A percentile compares a stretch with the other conserved stretches of the same genome.
These are phyloP conservation scores for Melangyna quadrimaculata DNA, from an alignment of 2,888 invertebrate species.

Conservation along the genomic window DNA sequence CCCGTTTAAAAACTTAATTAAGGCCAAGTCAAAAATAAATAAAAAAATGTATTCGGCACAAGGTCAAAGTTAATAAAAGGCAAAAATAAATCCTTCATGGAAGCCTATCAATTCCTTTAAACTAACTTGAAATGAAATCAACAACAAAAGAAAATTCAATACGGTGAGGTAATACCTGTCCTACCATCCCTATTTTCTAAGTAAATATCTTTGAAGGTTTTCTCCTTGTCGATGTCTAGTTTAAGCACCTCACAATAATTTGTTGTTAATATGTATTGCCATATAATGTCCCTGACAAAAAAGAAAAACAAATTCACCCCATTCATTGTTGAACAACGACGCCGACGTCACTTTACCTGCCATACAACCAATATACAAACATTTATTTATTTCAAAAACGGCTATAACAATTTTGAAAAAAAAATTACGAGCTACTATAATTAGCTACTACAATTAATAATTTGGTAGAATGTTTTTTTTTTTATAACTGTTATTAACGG, in stretches of 20 bases:
- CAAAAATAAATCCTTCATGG: constrained; percentile 20
- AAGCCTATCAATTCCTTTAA: constrained; percentile 39
- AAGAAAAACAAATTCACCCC: not conserved
- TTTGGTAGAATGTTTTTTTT: too few species aligned
- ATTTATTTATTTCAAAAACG: too few species aligned
- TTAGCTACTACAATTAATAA: too few species aligned
- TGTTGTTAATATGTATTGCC: not conserved
- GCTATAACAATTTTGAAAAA: too few species aligned
- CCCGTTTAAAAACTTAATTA: constrained; percentile 22
- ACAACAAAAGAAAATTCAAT: not conserved
- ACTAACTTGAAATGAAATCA: not conserved
- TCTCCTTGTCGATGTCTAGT: not conserved
- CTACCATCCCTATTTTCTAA: not conserved
- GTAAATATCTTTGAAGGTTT: constrained; percentile 27
- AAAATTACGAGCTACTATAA: too few species aligned
- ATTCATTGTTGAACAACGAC: not conserved
- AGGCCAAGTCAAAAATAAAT: constrained; percentile 1
- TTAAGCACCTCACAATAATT: not conserved
- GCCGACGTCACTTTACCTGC: not conserved
- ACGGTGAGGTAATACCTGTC: constrained; percentile 8
- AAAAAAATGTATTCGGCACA: constrained; percentile 10
- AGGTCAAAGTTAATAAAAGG: constrained; percentile 29
- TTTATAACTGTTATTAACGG: too few species aligned
- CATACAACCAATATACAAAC: too few species aligned
- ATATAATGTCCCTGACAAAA: constrained; percentile 15